Conservation (phyloP, 1,140 invertebrate genomes). For the Drosophila prosaltans region DNA sequence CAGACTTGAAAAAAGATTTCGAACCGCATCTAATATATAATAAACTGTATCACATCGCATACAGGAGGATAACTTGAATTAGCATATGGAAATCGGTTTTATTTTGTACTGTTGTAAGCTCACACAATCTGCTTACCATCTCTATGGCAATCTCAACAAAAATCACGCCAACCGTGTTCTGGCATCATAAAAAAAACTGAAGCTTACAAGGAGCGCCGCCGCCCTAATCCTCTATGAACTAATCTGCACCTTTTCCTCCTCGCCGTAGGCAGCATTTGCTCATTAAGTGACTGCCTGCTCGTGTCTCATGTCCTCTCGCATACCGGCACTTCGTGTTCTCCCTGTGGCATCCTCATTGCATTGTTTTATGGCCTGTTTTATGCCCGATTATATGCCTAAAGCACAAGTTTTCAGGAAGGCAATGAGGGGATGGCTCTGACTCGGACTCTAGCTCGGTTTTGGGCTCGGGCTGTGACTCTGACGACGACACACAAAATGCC, state of each 20-base stretch:
- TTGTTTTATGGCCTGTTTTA: conserved; percentile 79
- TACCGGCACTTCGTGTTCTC: conserved; percentile 27
- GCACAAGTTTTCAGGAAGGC: conserved; percentile 59
- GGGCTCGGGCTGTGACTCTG: conserved; percentile 4
- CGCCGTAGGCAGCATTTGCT: conserved; percentile 41
- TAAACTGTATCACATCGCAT: not conserved
- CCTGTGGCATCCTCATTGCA: conserved; percentile 40
- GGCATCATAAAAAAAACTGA: not conserved
- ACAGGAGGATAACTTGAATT: not conserved
- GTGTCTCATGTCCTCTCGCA: conserved; percentile 39
- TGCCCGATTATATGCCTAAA: conserved; percentile 79
- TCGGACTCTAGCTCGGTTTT: not conserved
- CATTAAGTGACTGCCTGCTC: conserved; percentile 43
- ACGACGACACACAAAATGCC: conserved; percentile 74
- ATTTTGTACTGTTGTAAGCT: not conserved
- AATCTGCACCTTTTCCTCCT: conserved; percentile 10
- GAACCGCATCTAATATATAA: not conserved
- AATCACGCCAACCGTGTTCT: conserved; percentile 42
- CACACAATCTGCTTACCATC: not conserved
- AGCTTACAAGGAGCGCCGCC: not conserved
- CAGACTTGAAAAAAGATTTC: not conserved
- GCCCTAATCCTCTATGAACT: not conserved
- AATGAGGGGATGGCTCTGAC: not conserved
- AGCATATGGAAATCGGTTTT: not conserved
- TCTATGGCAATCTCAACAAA: conserved; percentile 34